A percentile compares a stretch with the other conserved stretches of the same genome.
Evolutionary conservation across 2,888 invertebrate genomes (phyloP).

Genomic region (Endomychus coccineus): DNA sequence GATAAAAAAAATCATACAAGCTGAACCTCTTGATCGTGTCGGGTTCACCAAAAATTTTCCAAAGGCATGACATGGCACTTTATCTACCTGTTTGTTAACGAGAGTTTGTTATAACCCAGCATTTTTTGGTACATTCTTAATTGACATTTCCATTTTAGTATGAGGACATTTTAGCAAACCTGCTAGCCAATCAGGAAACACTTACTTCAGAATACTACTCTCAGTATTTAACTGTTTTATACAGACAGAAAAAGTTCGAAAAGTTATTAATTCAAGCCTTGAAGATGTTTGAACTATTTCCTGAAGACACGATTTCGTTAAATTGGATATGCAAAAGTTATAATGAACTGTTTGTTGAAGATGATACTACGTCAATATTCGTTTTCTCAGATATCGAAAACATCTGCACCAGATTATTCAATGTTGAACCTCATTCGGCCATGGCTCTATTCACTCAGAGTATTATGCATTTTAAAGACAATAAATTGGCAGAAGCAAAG

Average conservation of each 20-base stretch:
- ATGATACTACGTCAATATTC: slow-evolving; percentile 15
- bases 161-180: slow-evolving; percentile 33
- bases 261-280: slow-evolving; percentile 44
- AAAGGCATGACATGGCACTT: too few relatives aligned
- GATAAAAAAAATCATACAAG: too few relatives aligned
- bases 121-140: neutral
- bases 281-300: slow-evolving; percentile 46
- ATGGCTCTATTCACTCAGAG: slow-evolving; percentile 56
- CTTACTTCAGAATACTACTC: slow-evolving; percentile 39
- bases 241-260: slow-evolving; percentile 42
- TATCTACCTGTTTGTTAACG: too few relatives aligned
- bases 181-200: slow-evolving; percentile 29
- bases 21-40: too few relatives aligned
- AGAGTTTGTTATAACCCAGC: too few relatives aligned
- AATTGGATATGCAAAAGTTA: slow-evolving; percentile 58
- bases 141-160: too few relatives aligned
- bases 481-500: slow-evolving; percentile 51
- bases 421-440: slow-evolving; percentile 28
- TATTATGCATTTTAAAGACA: slow-evolving; percentile 47
- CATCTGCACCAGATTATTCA: slow-evolving; percentile 48
- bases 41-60: too few relatives aligned
- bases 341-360: slow-evolving; percentile 43
- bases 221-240: slow-evolving; percentile 47
- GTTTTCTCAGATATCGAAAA: slow-evolving; percentile 38
- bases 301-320: slow-evolving; percentile 46